Conservation (phyloP, 2,113 vertebrate species). For the Passer domesticus region DNA sequence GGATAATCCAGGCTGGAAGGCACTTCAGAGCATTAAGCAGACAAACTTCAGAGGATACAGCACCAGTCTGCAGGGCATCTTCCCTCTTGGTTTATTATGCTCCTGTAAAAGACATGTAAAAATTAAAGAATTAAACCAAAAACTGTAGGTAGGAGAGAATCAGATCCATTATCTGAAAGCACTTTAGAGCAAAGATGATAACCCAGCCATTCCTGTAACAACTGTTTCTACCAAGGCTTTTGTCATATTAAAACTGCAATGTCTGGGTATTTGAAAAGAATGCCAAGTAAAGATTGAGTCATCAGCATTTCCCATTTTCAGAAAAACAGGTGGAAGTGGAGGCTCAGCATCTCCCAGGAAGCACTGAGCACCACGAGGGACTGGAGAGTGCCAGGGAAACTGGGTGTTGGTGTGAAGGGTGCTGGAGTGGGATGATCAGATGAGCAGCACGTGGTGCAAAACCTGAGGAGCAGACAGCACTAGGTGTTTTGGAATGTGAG, state of each 20-base stretch:
- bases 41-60: background rate
- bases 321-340: background rate
- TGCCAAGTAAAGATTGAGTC: background rate
- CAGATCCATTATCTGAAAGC: background rate
- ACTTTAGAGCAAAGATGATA: background rate
- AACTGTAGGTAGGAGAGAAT: background rate
- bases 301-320: background rate
- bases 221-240: background rate
- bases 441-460: background rate
- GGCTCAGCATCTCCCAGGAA: background rate
- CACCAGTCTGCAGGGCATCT: background rate
- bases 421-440: background rate
- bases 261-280: background rate
- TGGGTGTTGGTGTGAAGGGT: background rate
- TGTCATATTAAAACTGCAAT: background rate
- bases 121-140: background rate
- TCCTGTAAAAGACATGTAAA: background rate
- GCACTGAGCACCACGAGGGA: background rate
- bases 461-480: background rate
- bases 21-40: background rate
- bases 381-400: background rate
- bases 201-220: background rate
- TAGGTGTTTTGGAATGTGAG: background rate
- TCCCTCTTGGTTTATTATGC: background rate
- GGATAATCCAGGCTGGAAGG: background rate